phyloP scores from a whole-genome alignment of 1,140 invertebrate species.

The Latrodectus geometricus region DNA sequence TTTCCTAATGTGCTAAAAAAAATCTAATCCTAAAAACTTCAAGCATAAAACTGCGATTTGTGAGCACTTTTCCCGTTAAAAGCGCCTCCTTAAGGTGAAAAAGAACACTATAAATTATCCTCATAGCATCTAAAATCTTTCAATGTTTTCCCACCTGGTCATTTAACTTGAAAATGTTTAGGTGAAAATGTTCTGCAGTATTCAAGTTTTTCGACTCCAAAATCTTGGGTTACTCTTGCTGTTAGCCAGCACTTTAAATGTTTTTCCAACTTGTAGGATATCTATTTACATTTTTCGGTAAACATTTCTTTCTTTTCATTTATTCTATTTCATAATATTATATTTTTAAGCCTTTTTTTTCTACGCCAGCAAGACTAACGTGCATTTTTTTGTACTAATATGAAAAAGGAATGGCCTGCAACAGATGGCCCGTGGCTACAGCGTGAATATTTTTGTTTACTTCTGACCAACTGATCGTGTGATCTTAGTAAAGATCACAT shows the following conservation, averaged over 20 bases:
- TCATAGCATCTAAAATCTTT: too few relatives aligned
- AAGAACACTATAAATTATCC: too few relatives aligned
- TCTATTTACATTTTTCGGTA: neutral
- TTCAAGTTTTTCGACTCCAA: neutral
- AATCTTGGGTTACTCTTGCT: too few relatives aligned
- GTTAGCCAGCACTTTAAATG: too few relatives aligned
- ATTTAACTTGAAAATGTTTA: too few relatives aligned
- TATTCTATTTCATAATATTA: too few relatives aligned
- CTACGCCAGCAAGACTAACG: neutral
- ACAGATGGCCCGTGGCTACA: conserved; percentile 34
- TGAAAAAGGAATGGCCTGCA: conserved; percentile 26
- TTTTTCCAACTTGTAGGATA: neutral
- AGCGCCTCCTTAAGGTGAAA: too few relatives aligned
- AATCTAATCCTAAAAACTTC: too few relatives aligned
- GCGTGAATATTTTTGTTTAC: conserved; percentile 57
- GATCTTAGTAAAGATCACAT: conserved; percentile 45
- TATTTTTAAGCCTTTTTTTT: neutral
- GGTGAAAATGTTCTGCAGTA: neutral
- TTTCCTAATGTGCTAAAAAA: too few relatives aligned
- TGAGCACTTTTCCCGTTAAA: too few relatives aligned
- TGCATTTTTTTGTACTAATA: conserved; percentile 15
- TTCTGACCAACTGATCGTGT: conserved; percentile 43
- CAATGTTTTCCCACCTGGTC: too few relatives aligned
- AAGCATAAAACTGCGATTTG: too few relatives aligned
- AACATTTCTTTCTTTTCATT: neutral